A percentile compares a stretch with the other conserved stretches of the same genome.
phyloP scores from a whole-genome alignment of 2,797 vertebrate genomes.

The Prionace glauca region DNA sequence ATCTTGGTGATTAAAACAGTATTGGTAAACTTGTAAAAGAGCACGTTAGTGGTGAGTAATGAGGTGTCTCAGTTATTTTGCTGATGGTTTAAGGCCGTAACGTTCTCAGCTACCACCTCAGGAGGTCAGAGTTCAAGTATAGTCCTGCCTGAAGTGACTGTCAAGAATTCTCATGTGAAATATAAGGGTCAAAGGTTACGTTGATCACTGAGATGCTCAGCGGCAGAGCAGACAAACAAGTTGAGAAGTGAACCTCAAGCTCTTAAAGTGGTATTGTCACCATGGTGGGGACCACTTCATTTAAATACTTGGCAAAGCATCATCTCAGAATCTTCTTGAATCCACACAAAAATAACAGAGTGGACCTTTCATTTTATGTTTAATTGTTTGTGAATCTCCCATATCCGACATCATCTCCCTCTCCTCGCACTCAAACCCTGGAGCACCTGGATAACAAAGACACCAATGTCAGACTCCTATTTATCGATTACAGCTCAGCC shows the following conservation, averaged over 20 bases:
- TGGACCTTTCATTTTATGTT: neutral
- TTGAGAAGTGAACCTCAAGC: neutral
- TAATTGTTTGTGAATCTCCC: no score
- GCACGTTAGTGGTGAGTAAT: conserved; percentile 26
- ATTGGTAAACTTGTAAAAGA: conserved; percentile 31
- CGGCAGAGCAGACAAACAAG: neutral
- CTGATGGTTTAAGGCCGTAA: conserved; percentile 29
- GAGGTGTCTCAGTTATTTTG: conserved; percentile 21
- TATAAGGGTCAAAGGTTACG: conserved; percentile 17
- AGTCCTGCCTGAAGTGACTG: conserved; percentile 32
- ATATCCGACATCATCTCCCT: no score
- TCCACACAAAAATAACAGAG: neutral
- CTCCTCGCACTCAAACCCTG: no score
- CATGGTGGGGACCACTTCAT: neutral
- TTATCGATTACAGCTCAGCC: no score
- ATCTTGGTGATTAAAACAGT: conserved; percentile 21
- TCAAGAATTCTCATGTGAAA: conserved; percentile 29
- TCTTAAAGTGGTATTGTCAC: conserved; percentile 33
- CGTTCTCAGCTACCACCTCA: conserved; percentile 29
- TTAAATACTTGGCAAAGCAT: neutral
- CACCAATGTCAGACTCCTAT: no score
- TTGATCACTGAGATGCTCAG: conserved; percentile 8
- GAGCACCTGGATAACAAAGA: no score
- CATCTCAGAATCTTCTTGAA: neutral
- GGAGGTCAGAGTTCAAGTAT: conserved; percentile 33